A percentile compares a stretch with the other conserved stretches of the same genome.
Conservation (phyloP, 2,113 vertebrate genomes). For the Rhynchomys soricoides region DNA sequence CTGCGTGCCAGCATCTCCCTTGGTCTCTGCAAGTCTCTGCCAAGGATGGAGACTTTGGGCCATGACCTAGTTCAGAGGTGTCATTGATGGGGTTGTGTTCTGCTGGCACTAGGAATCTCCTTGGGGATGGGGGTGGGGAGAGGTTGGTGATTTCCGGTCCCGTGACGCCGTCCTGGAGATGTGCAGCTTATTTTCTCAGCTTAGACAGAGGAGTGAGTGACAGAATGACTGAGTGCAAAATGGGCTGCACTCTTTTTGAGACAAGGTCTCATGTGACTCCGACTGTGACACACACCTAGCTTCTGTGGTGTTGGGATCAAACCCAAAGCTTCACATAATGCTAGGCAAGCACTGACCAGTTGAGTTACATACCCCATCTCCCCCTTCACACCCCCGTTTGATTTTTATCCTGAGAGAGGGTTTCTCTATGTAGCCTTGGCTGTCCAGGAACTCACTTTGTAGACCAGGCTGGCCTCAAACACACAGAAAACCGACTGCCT, state of each 20-base stretch:
- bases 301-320: not conserved
- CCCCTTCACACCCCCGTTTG: too few relatives aligned
- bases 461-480: not conserved
- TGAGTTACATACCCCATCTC: not conserved
- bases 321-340: not conserved
- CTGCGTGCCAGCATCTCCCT: fast-evolving
- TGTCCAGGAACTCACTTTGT: not conserved
- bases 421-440: not conserved
- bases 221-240: not conserved
- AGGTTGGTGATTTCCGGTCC: not conserved
- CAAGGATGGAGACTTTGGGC: not conserved
- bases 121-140: not conserved
- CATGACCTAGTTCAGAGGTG: not conserved
- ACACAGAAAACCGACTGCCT: not conserved
- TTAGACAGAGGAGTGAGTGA: not conserved
- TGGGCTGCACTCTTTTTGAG: not conserved
- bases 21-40: not conserved
- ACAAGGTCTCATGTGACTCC: too few relatives aligned
- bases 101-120: not conserved
- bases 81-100: not conserved
- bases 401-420: not conserved
- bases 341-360: not conserved
- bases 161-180: not conserved
- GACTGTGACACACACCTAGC: not conserved
- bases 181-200: not conserved